phyloP scores from a whole-genome alignment of 37 sponge, comb jelly and placozoan species.

The Axinella damicornis region DNA sequence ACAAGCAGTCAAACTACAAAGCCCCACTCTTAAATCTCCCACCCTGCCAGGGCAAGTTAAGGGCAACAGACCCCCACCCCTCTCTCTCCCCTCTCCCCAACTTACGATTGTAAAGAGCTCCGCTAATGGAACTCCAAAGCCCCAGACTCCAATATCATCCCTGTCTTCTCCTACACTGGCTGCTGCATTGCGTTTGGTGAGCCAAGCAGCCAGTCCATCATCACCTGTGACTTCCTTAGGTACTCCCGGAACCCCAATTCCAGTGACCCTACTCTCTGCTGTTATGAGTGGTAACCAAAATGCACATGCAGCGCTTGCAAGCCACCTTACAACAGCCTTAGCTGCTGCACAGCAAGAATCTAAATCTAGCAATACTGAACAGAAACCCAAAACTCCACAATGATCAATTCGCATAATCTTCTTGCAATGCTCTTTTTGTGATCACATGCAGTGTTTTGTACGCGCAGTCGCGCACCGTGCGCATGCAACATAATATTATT shows the following conservation, averaged over 20 bases:
- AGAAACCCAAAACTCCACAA: no score
- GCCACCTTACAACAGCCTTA: neutral
- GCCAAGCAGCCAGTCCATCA: conserved; percentile 1
- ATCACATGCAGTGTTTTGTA: no score
- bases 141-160: conserved; percentile 1
- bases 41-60: neutral
- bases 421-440: no score
- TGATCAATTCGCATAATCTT: no score
- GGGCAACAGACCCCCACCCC: conserved; percentile 27
- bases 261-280: conserved; percentile 50
- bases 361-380: no score
- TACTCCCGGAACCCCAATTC: conserved; percentile 8
- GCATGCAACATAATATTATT: no score
- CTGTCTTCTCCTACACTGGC: conserved; percentile 57
- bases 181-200: conserved; percentile 45
- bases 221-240: conserved; percentile 1
- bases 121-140: conserved; percentile 8
- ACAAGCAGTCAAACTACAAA: neutral
- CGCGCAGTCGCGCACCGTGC: no score
- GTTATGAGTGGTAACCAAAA: conserved; percentile 48
- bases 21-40: conserved; percentile 14
- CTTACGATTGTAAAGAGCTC: conserved; percentile 19
- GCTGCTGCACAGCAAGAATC: neutral
- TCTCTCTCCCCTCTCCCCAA: conserved; percentile 38
- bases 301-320: conserved; percentile 17